These are phyloP conservation scores for Peromyscus attwateri DNA, from an alignment of 2,797 vertebrate species.

Conservation along the genomic window DNA sequence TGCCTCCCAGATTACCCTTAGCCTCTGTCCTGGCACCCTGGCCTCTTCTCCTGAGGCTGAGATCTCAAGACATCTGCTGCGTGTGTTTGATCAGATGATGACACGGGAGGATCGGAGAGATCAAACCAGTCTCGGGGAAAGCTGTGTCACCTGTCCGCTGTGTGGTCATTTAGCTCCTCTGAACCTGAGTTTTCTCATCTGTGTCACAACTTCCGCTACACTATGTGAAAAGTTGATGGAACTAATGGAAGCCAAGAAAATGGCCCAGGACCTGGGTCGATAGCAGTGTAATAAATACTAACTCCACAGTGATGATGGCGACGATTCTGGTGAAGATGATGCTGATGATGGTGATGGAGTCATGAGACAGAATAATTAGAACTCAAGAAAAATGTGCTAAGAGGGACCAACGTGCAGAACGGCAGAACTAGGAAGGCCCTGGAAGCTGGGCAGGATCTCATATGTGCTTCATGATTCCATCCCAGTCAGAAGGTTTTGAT, in stretches of 20 bases:
- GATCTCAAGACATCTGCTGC: background rate
- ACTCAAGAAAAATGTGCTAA: background rate
- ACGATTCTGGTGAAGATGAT: background rate
- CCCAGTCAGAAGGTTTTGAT: background rate
- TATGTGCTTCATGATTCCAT: rapidly evolving
- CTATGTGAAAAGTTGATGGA: too few relatives aligned
- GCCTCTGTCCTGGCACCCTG: background rate
- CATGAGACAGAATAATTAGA: background rate
- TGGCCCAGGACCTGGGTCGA: background rate
- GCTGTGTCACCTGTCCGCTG: too few relatives aligned
- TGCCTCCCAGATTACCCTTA: background rate
- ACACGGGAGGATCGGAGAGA: background rate
- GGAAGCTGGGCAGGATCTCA: background rate
- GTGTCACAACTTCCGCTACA: too few relatives aligned
- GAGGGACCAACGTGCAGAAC: background rate
- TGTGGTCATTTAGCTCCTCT: too few relatives aligned
- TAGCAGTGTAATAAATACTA: background rate
- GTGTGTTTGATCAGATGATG: background rate
- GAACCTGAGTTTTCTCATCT: too few relatives aligned
- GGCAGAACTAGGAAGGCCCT: background rate
- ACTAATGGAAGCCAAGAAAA: too few relatives aligned
- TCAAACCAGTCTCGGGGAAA: too few relatives aligned
- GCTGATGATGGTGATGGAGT: background rate
- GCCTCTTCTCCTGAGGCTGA: background rate
- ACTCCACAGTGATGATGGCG: background rate